Percentiles rank a stretch among this genome's conserved stretches.
Conservation (phyloP, 2,888 invertebrate genomes). For the Eupithecia pulchellata region DNA sequence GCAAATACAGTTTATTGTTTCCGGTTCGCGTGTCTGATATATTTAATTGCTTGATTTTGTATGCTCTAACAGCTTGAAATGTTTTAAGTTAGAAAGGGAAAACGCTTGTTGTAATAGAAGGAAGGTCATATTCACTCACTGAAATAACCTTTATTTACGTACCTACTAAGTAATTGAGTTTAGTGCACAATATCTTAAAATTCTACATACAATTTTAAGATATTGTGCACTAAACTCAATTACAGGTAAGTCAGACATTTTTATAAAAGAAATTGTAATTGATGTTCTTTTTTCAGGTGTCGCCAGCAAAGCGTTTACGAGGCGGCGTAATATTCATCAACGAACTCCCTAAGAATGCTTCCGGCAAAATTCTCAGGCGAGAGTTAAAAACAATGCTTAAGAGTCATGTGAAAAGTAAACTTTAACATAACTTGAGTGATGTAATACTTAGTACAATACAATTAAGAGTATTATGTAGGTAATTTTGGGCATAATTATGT, state of each 20-base stretch:
- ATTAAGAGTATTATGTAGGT: conserved; percentile 14
- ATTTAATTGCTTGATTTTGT: neutral
- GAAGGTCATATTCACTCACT: neutral
- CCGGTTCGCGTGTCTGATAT: neutral
- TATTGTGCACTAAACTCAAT: no score
- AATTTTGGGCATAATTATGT: conserved; percentile 12
- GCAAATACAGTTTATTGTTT: neutral
- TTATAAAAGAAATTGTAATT: neutral
- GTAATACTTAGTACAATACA: conserved; percentile 27
- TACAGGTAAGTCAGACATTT: neutral
- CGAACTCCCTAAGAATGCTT: conserved; percentile 91
- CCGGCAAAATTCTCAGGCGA: conserved; percentile 91
- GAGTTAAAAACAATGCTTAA: conserved; percentile 77
- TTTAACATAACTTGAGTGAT: conserved; percentile 52
- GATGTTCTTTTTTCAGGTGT: conserved; percentile 84
- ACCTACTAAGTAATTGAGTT: neutral
- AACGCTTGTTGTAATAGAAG: neutral
- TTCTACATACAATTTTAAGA: no score
- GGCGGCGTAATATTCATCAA: conserved; percentile 91
- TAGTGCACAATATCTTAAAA: neutral
- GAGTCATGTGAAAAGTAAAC: conserved; percentile 68
- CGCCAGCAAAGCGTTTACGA: conserved; percentile 89
- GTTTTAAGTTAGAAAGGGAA: neutral
- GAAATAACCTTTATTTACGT: neutral
- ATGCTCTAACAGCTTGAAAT: neutral